These are phyloP conservation scores for Heterochromis multidens DNA, from an alignment of 2,113 vertebrate genomes.

Conservation along the genomic window DNA sequence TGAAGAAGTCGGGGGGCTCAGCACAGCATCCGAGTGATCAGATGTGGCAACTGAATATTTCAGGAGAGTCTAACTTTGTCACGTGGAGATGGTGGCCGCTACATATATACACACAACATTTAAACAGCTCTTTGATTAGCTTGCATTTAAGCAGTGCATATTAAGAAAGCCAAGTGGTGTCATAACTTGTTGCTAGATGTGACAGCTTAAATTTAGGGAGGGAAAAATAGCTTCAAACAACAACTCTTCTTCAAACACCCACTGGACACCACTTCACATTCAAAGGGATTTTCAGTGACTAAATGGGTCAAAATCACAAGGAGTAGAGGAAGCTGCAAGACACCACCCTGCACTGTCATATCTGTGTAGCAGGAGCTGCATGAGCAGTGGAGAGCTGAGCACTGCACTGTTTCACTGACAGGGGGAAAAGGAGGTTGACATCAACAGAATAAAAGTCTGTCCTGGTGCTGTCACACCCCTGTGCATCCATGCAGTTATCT, in stretches of 20 bases:
- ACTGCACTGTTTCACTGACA: not conserved
- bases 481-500: not conserved
- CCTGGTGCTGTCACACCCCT: not conserved
- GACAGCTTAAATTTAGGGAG: not conserved
- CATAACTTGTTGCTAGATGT: not conserved
- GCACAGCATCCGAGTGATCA: not conserved
- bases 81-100: not conserved
- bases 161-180: not conserved
- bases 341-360: constrained; percentile 25
- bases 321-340: constrained; percentile 3
- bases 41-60: constrained; percentile 30
- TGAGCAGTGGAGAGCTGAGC: constrained; percentile 5
- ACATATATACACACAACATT: not conserved
- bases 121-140: not conserved
- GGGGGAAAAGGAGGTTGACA: constrained; percentile 8
- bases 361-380: not conserved
- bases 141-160: not conserved
- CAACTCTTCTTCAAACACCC: not conserved
- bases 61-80: not conserved
- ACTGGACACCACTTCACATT: not conserved
- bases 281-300: not conserved
- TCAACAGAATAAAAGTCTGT: not conserved
- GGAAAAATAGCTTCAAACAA: not conserved
- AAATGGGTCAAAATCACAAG: constrained; percentile 50
- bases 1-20: constrained; percentile 32